Conservation (phyloP, 2,888 invertebrate species). For the Perizoma affinitatum region DNA sequence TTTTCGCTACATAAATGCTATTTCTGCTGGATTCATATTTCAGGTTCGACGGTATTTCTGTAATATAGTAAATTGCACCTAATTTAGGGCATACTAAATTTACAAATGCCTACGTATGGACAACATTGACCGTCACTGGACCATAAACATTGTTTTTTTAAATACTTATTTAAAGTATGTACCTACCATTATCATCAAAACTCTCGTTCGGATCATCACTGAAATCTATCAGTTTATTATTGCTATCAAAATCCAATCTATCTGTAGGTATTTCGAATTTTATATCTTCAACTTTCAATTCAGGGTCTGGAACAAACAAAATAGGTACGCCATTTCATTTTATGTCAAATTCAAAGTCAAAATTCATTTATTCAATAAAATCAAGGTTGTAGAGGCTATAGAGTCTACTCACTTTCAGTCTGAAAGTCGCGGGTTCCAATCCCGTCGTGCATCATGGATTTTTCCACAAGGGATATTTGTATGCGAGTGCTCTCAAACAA, state of each 20-base stretch:
- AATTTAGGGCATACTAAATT: neutral
- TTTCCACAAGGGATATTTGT: too few relatives aligned
- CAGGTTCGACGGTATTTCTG: neutral
- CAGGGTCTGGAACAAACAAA: neutral
- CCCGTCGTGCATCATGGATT: too few relatives aligned
- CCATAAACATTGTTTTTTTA: conserved; percentile 22
- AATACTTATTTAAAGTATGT: conserved; percentile 29
- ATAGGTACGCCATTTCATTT: too few relatives aligned
- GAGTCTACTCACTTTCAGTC: too few relatives aligned
- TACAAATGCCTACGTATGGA: neutral
- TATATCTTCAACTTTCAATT: conserved; percentile 35
- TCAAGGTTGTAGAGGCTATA: too few relatives aligned
- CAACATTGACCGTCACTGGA: neutral
- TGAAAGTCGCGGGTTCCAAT: too few relatives aligned
- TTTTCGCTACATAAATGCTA: too few relatives aligned
- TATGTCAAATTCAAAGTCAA: too few relatives aligned
- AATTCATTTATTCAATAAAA: too few relatives aligned
- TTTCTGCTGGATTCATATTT: too few relatives aligned
- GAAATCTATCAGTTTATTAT: neutral
- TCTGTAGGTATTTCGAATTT: conserved; percentile 36
- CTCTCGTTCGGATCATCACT: conserved; percentile 33
- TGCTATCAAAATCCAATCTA: conserved; percentile 12
- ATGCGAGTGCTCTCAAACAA: too few relatives aligned
- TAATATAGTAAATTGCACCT: too few relatives aligned
- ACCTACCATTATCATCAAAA: conserved; percentile 43